These are phyloP conservation scores for Hypolimnas misippus DNA, from an alignment of 2,888 invertebrate genomes.

Conservation along the genomic window DNA sequence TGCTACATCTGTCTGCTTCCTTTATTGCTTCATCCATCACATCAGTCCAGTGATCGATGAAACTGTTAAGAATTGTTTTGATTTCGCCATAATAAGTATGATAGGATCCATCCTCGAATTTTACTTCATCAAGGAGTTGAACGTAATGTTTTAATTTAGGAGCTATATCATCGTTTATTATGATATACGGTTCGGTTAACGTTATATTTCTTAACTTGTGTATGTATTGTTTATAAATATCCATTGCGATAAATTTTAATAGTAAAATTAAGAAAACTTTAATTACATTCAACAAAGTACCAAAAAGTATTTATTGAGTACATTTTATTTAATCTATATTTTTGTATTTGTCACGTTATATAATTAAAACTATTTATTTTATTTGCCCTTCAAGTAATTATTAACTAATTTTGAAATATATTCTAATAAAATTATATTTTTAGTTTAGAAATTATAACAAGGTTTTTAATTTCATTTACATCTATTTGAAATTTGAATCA, in stretches of 20 bases:
- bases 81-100: slow-evolving; percentile 62
- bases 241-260: slow-evolving; percentile 43
- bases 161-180: slow-evolving; percentile 52
- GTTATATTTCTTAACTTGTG: slow-evolving; percentile 52
- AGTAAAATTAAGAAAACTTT: too few relatives aligned
- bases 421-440: too few relatives aligned
- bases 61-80: slow-evolving; percentile 56
- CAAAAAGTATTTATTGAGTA: too few relatives aligned
- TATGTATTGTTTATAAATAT: slow-evolving; percentile 58
- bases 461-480: too few relatives aligned
- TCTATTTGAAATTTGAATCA: too few relatives aligned
- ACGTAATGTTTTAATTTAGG: slow-evolving; percentile 55
- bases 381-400: too few relatives aligned
- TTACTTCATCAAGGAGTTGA: slow-evolving; percentile 46
- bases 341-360: too few relatives aligned
- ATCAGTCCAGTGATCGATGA: slow-evolving; percentile 53
- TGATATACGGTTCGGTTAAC: slow-evolving; percentile 51
- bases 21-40: slow-evolving; percentile 54
- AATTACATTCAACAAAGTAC: too few relatives aligned
- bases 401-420: too few relatives aligned
- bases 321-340: too few relatives aligned
- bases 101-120: slow-evolving; percentile 54
- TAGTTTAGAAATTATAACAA: too few relatives aligned
- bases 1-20: slow-evolving; percentile 50
- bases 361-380: too few relatives aligned